Evolutionary conservation across 2,113 vertebrate species (phyloP).

Genomic region (Urocolius indicus): DNA sequence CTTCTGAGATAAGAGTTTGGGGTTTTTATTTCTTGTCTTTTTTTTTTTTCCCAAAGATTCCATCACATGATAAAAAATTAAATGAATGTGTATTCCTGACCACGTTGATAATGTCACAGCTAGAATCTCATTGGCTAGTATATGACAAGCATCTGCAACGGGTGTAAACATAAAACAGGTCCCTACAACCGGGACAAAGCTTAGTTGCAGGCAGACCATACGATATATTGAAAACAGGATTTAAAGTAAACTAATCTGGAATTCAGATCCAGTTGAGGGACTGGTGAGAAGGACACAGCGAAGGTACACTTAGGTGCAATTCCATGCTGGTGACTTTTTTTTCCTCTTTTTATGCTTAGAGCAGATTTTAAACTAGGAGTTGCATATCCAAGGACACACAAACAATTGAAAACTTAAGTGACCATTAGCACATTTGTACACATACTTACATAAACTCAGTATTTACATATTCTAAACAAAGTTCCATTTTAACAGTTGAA

Average conservation of each 20-base stretch:
- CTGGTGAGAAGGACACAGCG: constrained; percentile 70
- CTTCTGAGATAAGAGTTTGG: constrained; percentile 5
- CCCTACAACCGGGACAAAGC: background rate
- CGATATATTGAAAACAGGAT: background rate
- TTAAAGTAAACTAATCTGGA: constrained; percentile 26
- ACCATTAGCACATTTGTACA: constrained; percentile 74
- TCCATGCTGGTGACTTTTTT: constrained; percentile 79
- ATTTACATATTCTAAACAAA: constrained; percentile 78
- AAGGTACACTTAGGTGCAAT: constrained; percentile 76
- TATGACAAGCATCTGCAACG: background rate
- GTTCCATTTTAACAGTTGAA: constrained; percentile 71
- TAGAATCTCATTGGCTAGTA: background rate
- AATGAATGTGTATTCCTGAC: constrained; percentile 4
- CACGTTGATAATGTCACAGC: background rate
- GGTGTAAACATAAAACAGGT: constrained; percentile 22
- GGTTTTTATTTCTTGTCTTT: background rate
- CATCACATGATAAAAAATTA: background rate
- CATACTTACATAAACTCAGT: constrained; percentile 72
- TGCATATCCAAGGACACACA: constrained; percentile 75
- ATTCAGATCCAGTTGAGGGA: constrained; percentile 43
- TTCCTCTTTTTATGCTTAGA: constrained; percentile 69
- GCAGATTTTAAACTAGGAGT: constrained; percentile 68
- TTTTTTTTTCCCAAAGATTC: background rate
- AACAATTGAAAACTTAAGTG: constrained; percentile 68
- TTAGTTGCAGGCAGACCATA: background rate